Evolutionary conservation across 2,888 invertebrate genomes (phyloP).

Genomic region (Harpagoxenus sublaevis): DNA sequence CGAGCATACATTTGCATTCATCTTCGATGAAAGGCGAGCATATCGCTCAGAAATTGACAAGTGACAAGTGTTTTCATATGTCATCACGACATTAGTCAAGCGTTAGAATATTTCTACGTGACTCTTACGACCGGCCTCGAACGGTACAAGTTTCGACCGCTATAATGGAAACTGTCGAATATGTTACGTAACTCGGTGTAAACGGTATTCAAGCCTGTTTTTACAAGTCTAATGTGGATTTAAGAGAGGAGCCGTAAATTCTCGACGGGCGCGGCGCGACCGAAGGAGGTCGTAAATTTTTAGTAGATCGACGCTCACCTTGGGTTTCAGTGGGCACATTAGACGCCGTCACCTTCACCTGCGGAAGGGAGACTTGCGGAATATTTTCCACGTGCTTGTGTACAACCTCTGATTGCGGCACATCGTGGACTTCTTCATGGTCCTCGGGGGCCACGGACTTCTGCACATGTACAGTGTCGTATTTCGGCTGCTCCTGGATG

Average conservation of each 20-base stretch:
- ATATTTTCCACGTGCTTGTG: neutral
- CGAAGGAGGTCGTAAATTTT: neutral
- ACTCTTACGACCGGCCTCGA: neutral
- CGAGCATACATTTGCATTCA: slow-evolving; percentile 7
- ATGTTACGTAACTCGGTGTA: slow-evolving; percentile 2
- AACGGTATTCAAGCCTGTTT: neutral
- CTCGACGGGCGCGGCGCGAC: neutral
- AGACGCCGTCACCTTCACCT: slow-evolving; percentile 4
- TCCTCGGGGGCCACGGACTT: neutral
- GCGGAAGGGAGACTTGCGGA: slow-evolving; percentile 3
- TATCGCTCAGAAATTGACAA: neutral
- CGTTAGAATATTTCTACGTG: slow-evolving; percentile 13
- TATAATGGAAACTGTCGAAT: neutral
- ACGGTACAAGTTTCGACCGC: neutral
- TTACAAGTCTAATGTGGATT: slow-evolving; percentile 12
- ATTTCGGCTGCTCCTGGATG: neutral
- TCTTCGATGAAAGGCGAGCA: neutral
- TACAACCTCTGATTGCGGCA: neutral
- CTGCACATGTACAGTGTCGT: neutral
- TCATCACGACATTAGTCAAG: slow-evolving; percentile 15
- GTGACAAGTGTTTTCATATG: neutral
- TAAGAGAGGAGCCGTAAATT: neutral
- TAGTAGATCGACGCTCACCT: slow-evolving; percentile 18
- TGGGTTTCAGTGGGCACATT: slow-evolving; percentile 1
- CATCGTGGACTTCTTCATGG: neutral